Percentiles rank a stretch among this genome's conserved stretches.
Evolutionary conservation across 1,140 invertebrate genomes (phyloP).

Genomic region (Drosophila setifemur): DNA sequence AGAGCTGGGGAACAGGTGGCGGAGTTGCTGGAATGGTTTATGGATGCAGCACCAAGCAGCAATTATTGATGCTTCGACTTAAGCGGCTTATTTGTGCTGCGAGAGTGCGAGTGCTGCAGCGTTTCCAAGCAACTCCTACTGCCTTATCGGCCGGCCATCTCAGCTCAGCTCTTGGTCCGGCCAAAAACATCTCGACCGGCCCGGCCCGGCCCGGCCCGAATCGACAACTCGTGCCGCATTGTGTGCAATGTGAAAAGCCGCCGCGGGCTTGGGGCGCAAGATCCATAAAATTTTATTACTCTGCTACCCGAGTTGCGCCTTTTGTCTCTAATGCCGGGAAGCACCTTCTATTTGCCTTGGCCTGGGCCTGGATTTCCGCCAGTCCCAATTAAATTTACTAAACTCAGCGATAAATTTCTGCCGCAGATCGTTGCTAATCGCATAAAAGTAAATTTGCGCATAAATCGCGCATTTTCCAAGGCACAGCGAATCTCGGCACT

Average conservation of each 20-base stretch:
- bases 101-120: background rate
- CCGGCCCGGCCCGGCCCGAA: background rate
- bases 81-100: slow-evolving; percentile 51
- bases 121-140: background rate
- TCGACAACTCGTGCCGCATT: slow-evolving; percentile 3
- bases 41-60: slow-evolving; percentile 2
- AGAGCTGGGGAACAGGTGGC: background rate
- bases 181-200: background rate
- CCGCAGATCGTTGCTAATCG: slow-evolving; percentile 74
- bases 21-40: background rate
- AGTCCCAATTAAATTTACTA: slow-evolving; percentile 80
- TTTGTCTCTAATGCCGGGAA: slow-evolving; percentile 63
- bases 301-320: slow-evolving; percentile 65
- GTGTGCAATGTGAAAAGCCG: slow-evolving; percentile 53
- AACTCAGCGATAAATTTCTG: slow-evolving; percentile 75
- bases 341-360: slow-evolving; percentile 14
- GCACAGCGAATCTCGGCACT: slow-evolving; percentile 21
- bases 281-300: slow-evolving; percentile 77
- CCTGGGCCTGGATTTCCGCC: slow-evolving; percentile 24
- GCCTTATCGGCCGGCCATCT: slow-evolving; percentile 52
- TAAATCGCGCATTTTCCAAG: slow-evolving; percentile 65
- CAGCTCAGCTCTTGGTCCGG: slow-evolving; percentile 29
- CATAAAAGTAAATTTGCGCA: slow-evolving; percentile 81
- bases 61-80: slow-evolving; percentile 57
- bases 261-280: slow-evolving; percentile 57